These are phyloP conservation scores for Adoxophyes honmai DNA, from an alignment of 1,140 invertebrate genomes.

Conservation along the genomic window DNA sequence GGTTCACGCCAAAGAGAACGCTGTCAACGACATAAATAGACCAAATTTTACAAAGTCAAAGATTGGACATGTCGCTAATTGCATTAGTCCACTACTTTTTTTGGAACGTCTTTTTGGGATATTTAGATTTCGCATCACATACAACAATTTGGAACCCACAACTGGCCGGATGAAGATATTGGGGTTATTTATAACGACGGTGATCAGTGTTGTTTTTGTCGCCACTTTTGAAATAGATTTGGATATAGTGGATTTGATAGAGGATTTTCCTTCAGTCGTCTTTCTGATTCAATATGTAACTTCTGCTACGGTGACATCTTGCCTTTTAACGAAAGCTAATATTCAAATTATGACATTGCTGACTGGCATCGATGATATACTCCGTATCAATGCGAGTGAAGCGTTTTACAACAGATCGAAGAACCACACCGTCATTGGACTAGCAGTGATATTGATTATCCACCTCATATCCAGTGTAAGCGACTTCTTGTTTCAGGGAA, in stretches of 20 bases:
- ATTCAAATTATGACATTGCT: constrained; percentile 34
- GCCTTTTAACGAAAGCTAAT: constrained; percentile 25
- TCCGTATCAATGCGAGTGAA: constrained; percentile 29
- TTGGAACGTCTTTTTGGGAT: constrained; percentile 43
- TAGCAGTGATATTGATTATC: constrained; percentile 14
- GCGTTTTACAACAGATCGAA: constrained; percentile 34
- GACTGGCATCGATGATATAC: constrained; percentile 31
- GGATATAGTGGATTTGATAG: constrained; percentile 24
- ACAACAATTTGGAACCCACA: constrained; percentile 22
- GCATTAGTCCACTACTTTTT: constrained; percentile 29
- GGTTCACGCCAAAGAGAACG: neutral
- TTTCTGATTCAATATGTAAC: constrained; percentile 34
- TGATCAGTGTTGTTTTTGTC: constrained; percentile 20
- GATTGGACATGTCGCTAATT: constrained; percentile 18
- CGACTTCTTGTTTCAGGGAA: constrained; percentile 12
- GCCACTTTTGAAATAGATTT: constrained; percentile 7
- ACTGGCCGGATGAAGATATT: constrained; percentile 33
- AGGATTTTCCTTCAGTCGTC: constrained; percentile 31
- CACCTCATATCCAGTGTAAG: constrained; percentile 17
- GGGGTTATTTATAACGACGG: constrained; percentile 18
- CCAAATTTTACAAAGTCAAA: neutral
- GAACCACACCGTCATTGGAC: constrained; percentile 16
- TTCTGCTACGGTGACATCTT: constrained; percentile 27
- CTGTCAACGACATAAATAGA: neutral
- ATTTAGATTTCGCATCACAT: constrained; percentile 30